Evolutionary conservation across 2,797 vertebrate species (phyloP).

Genomic region (Sandelia bainsii): DNA sequence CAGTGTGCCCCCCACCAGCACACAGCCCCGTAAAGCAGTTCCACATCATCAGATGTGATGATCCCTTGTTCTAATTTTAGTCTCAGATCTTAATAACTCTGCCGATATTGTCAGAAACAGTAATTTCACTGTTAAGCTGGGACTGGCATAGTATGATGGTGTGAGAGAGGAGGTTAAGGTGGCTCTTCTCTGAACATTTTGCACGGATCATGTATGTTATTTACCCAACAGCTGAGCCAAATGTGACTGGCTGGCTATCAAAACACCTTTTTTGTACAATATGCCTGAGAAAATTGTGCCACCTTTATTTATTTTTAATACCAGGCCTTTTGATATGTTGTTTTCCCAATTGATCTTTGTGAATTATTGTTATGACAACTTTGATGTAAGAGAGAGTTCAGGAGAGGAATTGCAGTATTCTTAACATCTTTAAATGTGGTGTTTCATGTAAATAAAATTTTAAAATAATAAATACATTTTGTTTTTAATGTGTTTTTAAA

Average conservation of each 20-base stretch:
- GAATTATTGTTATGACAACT: background rate
- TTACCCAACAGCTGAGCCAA: background rate
- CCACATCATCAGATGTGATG: slow-evolving; percentile 81
- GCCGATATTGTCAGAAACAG: slow-evolving; percentile 61
- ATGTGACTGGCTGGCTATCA: slow-evolving; percentile 14
- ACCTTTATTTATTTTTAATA: background rate
- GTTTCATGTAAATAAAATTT: no score
- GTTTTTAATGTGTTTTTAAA: background rate
- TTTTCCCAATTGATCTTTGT: background rate
- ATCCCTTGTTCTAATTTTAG: slow-evolving; percentile 83
- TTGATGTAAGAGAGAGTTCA: background rate
- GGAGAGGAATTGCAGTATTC: background rate
- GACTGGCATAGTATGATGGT: slow-evolving; percentile 3
- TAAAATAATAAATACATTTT: no score
- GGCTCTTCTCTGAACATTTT: background rate
- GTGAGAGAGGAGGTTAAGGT: background rate
- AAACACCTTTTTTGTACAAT: background rate
- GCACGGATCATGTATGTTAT: slow-evolving; percentile 18
- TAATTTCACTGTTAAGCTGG: slow-evolving; percentile 48
- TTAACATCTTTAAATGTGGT: no score
- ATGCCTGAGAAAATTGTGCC: background rate
- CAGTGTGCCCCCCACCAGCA: slow-evolving; percentile 70
- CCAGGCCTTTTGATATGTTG: background rate
- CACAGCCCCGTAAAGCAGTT: slow-evolving; percentile 79
- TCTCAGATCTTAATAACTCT: slow-evolving; percentile 74